Base-by-base conservation (phyloP, 2,888 invertebrate species). In the Drosophila emarginata region DNA sequence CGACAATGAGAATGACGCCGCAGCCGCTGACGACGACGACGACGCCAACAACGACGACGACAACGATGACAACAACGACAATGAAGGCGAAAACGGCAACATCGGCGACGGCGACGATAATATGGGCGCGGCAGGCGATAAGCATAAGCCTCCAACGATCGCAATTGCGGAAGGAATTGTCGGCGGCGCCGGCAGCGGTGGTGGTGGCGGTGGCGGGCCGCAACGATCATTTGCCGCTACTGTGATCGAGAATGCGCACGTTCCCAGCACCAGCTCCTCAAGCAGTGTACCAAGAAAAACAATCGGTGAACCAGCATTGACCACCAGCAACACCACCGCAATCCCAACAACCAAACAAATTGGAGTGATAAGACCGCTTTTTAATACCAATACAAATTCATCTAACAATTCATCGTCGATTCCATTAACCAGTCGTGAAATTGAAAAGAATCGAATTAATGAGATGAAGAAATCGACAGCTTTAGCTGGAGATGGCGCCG, bases 401-500 rank as follows among this genome's bases (percentile, higher is more conserved):
- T 39, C 39, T 2, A 9, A 7, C 32, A 32, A 32, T 9, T 32
- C 32, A 9, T 52, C 52, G n/a, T 57, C 72, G 15, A 68, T 73
- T 12, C 75, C 91, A 70, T 91, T 95, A 61, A 94, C 94, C 54
- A 93, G 93, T 67, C 92, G 94, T 61, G 95, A 95, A 90, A 93
- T 94, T 61, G 95, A 95, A 87, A 95, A 95, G 90, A 95, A 95
- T 91, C 91, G 94, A 52, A 95, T 94, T 68, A 95, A 95, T 91
- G 93, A 93, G 74, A 93, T 93, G 67, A 95, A 95, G 89, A 94
- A 93, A 66, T 89, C 89, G n/a, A 77, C 78, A 15, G 84, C 85
- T 7, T 45, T 78, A 58, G 82, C 82, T 23, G 78, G 80, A 57
- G 76, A 79, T 37, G 81, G 68, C 18, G 65, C 77, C 7, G 61